A percentile compares a stretch with the other conserved stretches of the same genome.
phyloP scores from a whole-genome alignment of 2,888 invertebrate genomes.

The Drosophila pullipes region DNA sequence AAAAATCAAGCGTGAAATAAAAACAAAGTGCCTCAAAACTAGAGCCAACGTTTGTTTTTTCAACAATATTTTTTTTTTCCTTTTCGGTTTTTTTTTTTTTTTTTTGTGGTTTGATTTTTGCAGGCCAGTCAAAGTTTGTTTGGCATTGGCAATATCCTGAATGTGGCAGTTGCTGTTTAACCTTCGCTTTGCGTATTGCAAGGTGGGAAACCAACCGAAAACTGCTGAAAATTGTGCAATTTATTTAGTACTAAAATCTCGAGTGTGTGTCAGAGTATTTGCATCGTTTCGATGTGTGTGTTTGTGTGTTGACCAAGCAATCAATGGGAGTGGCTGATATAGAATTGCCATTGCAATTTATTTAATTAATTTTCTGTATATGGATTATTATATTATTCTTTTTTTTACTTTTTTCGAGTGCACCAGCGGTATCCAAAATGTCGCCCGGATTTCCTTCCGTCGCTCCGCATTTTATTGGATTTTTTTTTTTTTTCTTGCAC shows the following conservation, averaged over 20 bases:
- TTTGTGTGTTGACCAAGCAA: conserved; percentile 43
- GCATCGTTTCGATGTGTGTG: background rate
- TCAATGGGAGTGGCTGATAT: conserved; percentile 21
- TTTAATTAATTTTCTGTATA: conserved; percentile 62
- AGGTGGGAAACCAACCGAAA: conserved; percentile 8
- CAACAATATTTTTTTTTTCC: background rate
- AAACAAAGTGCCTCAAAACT: conserved; percentile 57
- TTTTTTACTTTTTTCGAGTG: conserved; percentile 55
- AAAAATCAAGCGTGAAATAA: conserved; percentile 52
- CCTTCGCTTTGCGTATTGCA: conserved; percentile 55
- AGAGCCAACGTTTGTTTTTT: conserved; percentile 40
- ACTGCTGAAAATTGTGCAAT: conserved; percentile 31
- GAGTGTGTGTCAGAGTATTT: conserved; percentile 13
- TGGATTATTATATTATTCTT: conserved; percentile 31
- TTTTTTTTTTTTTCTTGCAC: conserved; percentile 46
- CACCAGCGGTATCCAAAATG: conserved; percentile 52
- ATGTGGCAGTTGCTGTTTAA: conserved; percentile 55
- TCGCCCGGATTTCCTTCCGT: conserved; percentile 47
- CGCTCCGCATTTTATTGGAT: conserved; percentile 39
- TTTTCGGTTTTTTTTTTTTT: conserved; percentile 11
- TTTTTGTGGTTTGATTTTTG: conserved; percentile 11
- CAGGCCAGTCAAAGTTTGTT: conserved; percentile 72
- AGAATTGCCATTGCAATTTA: conserved; percentile 33
- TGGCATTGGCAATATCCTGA: conserved; percentile 75
- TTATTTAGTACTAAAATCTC: conserved; percentile 31